phyloP scores from a whole-genome alignment of 2,888 invertebrate species.

The Acanthopleura granulata region DNA sequence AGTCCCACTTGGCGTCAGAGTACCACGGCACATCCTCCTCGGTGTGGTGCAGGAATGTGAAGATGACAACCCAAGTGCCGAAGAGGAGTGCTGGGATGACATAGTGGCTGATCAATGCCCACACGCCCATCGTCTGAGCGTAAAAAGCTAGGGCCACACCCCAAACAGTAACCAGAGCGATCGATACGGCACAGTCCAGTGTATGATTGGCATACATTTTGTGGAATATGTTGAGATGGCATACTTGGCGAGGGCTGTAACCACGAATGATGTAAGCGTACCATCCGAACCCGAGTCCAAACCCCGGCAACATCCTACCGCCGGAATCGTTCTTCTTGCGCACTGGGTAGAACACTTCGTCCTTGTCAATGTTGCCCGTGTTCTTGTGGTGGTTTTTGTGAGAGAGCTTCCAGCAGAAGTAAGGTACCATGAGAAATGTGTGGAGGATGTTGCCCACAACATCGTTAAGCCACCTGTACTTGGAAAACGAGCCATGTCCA shows the following conservation, averaged over 20 bases:
- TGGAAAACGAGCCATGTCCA: constrained; percentile 63
- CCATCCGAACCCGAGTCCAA: constrained; percentile 58
- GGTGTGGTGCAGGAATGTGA: constrained; percentile 66
- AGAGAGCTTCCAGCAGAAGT: constrained; percentile 63
- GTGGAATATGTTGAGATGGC: constrained; percentile 49
- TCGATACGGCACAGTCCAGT: constrained; percentile 42
- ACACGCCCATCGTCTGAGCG: constrained; percentile 42
- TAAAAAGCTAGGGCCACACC: constrained; percentile 40
- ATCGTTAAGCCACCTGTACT: constrained; percentile 51
- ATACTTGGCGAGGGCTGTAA: constrained; percentile 54
- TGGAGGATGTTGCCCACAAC: constrained; percentile 57
- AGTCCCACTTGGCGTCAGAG: constrained; percentile 56
- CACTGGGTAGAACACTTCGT: constrained; percentile 64
- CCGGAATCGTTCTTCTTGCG: constrained; percentile 36
- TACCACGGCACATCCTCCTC: constrained; percentile 64
- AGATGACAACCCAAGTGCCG: constrained; percentile 59
- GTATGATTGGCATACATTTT: constrained; percentile 48
- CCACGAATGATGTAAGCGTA: constrained; percentile 56
- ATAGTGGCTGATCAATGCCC: constrained; percentile 49
- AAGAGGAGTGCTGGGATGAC: constrained; percentile 57
- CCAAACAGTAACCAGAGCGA: constrained; percentile 43
- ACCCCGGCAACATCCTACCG: constrained; percentile 32
- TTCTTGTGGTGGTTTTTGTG: constrained; percentile 63
- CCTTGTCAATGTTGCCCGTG: constrained; percentile 65
- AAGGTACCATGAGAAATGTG: constrained; percentile 57